These are phyloP conservation scores for Gyrodactylus salaris DNA, from an alignment of 1,140 invertebrate species.

Conservation along the genomic window DNA sequence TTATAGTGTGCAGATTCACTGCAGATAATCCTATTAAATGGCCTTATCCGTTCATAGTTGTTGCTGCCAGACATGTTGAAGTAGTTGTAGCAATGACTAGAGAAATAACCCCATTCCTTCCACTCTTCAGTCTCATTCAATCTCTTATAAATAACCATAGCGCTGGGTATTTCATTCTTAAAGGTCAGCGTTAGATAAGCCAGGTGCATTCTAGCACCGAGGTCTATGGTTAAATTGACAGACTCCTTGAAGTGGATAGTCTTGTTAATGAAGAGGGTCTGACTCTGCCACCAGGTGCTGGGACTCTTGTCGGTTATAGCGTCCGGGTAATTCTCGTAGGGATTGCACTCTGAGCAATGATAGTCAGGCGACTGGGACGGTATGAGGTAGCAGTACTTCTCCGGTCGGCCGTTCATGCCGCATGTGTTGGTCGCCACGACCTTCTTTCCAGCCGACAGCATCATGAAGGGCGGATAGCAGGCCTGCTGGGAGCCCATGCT, in stretches of 20 bases:
- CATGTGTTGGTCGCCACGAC: slow-evolving; percentile 1
- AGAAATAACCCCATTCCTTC: background rate
- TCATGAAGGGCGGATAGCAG: background rate
- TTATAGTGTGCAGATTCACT: background rate
- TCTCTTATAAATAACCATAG: slow-evolving; percentile 1
- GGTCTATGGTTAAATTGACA: background rate
- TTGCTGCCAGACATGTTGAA: background rate
- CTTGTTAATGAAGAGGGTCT: background rate
- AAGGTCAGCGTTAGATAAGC: background rate
- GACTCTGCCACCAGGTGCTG: background rate
- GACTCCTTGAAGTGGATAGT: background rate
- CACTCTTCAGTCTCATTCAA: background rate
- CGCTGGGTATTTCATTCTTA: background rate
- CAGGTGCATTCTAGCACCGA: background rate
- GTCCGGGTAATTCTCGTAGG: background rate
- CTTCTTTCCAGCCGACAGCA: background rate
- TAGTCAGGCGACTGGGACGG: background rate
- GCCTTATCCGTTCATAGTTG: background rate
- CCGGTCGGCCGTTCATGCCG: background rate
- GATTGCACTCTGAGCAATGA: background rate
- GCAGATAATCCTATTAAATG: background rate
- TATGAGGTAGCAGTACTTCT: background rate
- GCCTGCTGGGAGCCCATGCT: background rate
- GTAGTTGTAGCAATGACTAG: background rate
- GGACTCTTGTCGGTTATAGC: background rate